Conservation (phyloP, 2,888 invertebrate species). For the Incurvaria masculella region DNA sequence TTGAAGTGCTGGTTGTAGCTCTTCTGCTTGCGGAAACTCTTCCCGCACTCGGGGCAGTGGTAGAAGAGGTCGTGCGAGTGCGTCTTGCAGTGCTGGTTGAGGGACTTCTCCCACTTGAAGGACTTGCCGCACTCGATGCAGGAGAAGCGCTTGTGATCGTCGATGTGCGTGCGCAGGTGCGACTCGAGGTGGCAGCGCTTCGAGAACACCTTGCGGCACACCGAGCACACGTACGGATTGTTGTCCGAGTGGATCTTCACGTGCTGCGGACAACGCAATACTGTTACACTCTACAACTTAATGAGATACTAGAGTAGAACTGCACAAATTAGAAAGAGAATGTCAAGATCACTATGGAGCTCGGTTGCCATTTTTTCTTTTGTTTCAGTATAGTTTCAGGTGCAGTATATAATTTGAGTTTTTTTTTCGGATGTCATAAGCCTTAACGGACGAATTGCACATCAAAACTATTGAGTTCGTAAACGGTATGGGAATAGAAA, state of each 20-base stretch:
- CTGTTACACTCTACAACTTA: no score
- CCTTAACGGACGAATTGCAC: no score
- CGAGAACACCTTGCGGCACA: not conserved
- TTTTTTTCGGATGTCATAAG: no score
- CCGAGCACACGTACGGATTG: not conserved
- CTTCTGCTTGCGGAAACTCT: not conserved
- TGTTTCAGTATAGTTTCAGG: no score
- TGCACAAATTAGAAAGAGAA: no score
- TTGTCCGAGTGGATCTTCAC: not conserved
- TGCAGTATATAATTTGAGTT: no score
- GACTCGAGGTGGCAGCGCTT: not conserved
- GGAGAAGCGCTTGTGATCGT: not conserved
- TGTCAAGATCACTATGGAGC: no score
- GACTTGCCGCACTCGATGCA: not conserved
- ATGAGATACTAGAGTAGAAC: no score
- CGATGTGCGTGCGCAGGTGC: not conserved
- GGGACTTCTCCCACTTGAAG: not conserved
- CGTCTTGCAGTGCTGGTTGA: not conserved
- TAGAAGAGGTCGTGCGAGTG: not conserved
- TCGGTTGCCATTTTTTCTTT: no score
- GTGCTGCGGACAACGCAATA: not conserved
- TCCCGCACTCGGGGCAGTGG: not conserved
- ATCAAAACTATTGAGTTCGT: no score
- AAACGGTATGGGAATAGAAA: no score
- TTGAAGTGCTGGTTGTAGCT: not conserved